A percentile compares a stretch with the other conserved stretches of the same genome.
Evolutionary conservation across 2,113 vertebrate genomes (phyloP).

Genomic region (Aythya baeri): DNA sequence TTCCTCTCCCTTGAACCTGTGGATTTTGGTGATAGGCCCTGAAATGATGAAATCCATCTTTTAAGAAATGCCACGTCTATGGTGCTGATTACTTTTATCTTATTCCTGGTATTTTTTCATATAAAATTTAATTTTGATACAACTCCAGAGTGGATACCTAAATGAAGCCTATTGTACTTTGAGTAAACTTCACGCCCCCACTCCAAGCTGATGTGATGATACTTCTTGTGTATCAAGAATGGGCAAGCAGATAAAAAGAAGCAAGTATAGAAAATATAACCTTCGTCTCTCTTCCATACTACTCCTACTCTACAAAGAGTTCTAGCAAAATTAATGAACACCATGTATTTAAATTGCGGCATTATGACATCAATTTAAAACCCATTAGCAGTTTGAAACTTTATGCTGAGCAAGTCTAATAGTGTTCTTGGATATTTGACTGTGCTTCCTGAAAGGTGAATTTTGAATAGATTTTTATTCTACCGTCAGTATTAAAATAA

Average conservation of each 20-base stretch:
- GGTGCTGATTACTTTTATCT: background rate
- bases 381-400: slow-evolving; percentile 67
- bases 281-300: background rate
- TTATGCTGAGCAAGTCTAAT: slow-evolving; percentile 57
- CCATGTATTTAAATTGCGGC: slow-evolving; percentile 68
- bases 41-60: background rate
- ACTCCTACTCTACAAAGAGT: slow-evolving; percentile 20
- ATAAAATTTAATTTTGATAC: background rate
- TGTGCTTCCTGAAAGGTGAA: slow-evolving; percentile 64
- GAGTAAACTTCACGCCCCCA: background rate
- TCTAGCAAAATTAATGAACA: slow-evolving; percentile 66
- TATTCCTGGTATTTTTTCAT: background rate
- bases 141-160: background rate
- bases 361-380: slow-evolving; percentile 72
- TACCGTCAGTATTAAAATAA: slow-evolving; percentile 59
- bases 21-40: background rate
- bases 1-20: background rate
- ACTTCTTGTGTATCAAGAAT: background rate
- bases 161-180: background rate
- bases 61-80: background rate
- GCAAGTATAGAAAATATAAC: background rate
- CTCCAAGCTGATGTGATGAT: background rate
- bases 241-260: background rate
- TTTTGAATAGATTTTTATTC: slow-evolving; percentile 65
- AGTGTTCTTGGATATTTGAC: slow-evolving; percentile 66